A percentile compares a stretch with the other conserved stretches of the same genome.
These are phyloP conservation scores for Loriculus beryllinus DNA, from an alignment of 2,797 vertebrate species.

Conservation along the genomic window DNA sequence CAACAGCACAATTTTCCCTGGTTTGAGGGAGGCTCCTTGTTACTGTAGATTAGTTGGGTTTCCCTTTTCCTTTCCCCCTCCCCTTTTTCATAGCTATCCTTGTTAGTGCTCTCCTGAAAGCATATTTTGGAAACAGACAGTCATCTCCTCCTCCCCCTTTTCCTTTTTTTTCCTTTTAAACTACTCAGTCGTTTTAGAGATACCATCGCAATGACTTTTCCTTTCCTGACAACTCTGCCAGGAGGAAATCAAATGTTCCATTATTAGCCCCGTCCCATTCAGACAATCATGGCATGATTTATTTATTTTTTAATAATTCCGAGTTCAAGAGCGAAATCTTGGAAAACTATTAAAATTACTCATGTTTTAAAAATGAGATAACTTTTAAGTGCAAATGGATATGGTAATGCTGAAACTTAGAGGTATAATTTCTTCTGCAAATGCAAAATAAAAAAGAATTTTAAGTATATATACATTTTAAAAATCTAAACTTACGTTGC, in stretches of 20 bases:
- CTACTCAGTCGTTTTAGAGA: neutral
- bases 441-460: neutral
- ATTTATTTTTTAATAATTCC: neutral
- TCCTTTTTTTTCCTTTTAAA: neutral
- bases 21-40: neutral
- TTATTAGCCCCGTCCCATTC: neutral
- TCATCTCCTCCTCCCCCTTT: neutral
- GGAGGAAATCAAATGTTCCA: neutral
- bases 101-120: neutral
- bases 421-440: constrained; percentile 3
- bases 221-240: neutral
- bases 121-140: neutral
- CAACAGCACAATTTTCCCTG: neutral
- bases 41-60: neutral
- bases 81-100: neutral
- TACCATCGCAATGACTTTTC: neutral
- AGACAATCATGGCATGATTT: neutral
- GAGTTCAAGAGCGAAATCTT: constrained; percentile 12
- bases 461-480: neutral
- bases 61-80: neutral
- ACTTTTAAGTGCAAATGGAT: constrained; percentile 39
- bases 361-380: constrained; percentile 31
- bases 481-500: neutral
- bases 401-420: neutral
- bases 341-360: constrained; percentile 21